phyloP scores from a whole-genome alignment of 2,888 invertebrate species.

The Chymomyza fuscimana region DNA sequence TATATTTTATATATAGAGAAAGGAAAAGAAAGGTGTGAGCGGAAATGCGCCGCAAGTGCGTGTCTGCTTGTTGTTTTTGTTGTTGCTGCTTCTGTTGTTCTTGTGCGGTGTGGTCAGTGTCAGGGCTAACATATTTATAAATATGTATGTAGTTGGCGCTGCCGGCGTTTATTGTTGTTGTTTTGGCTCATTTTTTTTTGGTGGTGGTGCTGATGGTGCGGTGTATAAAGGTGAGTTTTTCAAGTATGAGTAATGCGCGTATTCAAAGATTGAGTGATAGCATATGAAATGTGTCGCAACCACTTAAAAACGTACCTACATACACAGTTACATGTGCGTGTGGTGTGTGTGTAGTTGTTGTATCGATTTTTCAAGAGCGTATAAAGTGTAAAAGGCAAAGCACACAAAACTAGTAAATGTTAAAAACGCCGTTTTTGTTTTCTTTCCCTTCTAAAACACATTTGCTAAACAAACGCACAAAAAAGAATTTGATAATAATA shows the following conservation, averaged over 20 bases:
- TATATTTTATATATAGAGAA: neutral
- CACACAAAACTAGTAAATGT: neutral
- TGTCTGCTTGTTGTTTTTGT: neutral
- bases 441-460: conserved; percentile 7
- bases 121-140: conserved; percentile 52
- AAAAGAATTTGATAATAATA: neutral
- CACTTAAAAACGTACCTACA: conserved; percentile 27
- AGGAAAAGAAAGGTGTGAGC: conserved; percentile 38
- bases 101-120: conserved; percentile 66
- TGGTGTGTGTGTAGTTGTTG: no score
- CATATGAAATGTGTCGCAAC: conserved; percentile 56
- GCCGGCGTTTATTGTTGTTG: conserved; percentile 7
- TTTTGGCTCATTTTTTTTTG: neutral
- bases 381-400: no score
- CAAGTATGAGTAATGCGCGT: conserved; percentile 28
- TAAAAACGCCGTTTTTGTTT: conserved; percentile 4
- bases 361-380: conserved; percentile 37
- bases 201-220: neutral
- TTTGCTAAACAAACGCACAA: conserved; percentile 3
- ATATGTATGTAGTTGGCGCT: neutral
- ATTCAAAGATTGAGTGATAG: conserved; percentile 56
- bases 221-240: conserved; percentile 16
- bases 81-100: neutral
- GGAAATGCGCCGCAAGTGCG: conserved; percentile 39
- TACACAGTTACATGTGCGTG: conserved; percentile 2